A percentile compares a stretch with the other conserved stretches of the same genome.
These are phyloP conservation scores for Phallusia fumigata DNA, from an alignment of 23 tunicate species.

Conservation along the genomic window DNA sequence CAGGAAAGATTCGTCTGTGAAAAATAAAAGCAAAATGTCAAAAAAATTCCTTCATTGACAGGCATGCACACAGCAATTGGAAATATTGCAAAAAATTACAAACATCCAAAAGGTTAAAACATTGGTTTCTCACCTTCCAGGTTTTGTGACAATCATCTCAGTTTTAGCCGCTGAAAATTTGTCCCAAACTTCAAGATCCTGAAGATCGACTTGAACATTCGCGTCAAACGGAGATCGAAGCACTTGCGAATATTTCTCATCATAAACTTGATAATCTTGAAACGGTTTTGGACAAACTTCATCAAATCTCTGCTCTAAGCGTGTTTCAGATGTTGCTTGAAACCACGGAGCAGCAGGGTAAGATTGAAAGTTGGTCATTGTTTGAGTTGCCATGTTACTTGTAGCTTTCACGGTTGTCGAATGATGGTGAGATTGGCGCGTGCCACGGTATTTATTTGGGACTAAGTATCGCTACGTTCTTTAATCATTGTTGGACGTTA, in stretches of 20 bases:
- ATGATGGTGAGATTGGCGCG: background rate
- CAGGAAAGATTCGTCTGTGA: slow-evolving; percentile 68
- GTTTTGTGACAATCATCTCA: slow-evolving; percentile 65
- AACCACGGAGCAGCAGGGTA: background rate
- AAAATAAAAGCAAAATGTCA: too few relatives aligned
- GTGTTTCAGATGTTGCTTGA: background rate
- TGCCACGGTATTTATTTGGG: background rate
- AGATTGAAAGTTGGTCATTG: background rate
- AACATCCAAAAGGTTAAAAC: too few relatives aligned
- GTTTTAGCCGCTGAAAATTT: slow-evolving; percentile 55
- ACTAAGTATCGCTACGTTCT: too few relatives aligned
- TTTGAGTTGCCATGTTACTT: slow-evolving; percentile 13
- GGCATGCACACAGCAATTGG: too few relatives aligned
- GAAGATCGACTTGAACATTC: slow-evolving; percentile 47
- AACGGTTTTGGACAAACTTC: background rate
- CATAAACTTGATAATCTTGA: background rate
- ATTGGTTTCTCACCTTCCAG: slow-evolving; percentile 41
- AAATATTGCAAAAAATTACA: too few relatives aligned
- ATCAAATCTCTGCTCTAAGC: background rate
- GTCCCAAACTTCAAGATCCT: slow-evolving; percentile 51
- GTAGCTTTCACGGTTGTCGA: background rate
- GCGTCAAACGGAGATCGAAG: slow-evolving; percentile 9
- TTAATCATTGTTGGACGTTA: too few relatives aligned
- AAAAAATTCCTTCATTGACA: too few relatives aligned
- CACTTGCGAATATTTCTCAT: background rate